A percentile compares a stretch with the other conserved stretches of the same genome.
Conservation (phyloP, 2,888 invertebrate genomes). For the Apotomis betuletana region DNA sequence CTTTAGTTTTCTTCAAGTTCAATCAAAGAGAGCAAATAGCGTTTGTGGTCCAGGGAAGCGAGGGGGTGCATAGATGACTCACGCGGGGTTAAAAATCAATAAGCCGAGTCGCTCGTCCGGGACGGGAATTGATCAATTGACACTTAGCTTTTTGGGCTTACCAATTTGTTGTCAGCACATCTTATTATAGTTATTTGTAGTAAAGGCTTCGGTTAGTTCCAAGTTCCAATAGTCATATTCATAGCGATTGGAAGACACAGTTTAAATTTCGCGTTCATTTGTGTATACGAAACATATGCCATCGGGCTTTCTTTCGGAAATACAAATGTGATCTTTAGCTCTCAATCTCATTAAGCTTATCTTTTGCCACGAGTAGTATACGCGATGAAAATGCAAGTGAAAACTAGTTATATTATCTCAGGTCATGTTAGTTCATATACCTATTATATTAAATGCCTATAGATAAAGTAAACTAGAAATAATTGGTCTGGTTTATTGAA, state of each 20-base stretch:
- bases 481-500: neutral
- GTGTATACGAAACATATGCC: too few species aligned
- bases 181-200: too few species aligned
- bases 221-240: too few species aligned
- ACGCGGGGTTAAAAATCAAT: conserved; percentile 78
- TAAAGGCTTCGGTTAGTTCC: too few species aligned
- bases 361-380: too few species aligned
- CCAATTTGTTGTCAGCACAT: neutral
- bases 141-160: conserved; percentile 26
- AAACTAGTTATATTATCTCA: too few species aligned
- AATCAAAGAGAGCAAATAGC: conserved; percentile 76
- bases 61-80: conserved; percentile 71
- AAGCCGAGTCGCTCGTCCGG: conserved; percentile 54
- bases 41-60: conserved; percentile 57
- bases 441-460: neutral
- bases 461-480: neutral
- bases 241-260: too few species aligned
- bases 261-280: too few species aligned
- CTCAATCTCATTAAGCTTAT: too few species aligned
- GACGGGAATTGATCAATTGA: conserved; percentile 44
- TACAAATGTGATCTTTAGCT: too few species aligned
- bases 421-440: neutral
- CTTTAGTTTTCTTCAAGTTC: conserved; percentile 70
- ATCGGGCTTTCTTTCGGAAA: too few species aligned
- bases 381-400: too few species aligned